Evolutionary conservation across 1,140 invertebrate genomes (phyloP).

Genomic region (Eupeodes corollae): DNA sequence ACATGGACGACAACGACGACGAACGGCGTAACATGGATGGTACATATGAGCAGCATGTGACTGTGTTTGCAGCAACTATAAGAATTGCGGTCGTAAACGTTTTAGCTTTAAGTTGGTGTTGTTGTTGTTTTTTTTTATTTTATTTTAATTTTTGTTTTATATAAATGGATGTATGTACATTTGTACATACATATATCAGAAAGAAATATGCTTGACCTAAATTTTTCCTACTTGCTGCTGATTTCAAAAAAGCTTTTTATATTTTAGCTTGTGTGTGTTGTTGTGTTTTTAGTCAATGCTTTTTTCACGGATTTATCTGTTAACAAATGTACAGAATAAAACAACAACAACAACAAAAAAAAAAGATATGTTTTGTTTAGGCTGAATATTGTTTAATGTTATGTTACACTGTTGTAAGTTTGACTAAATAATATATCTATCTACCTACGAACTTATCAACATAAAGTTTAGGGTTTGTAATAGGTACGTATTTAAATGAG

Average conservation of each 20-base stretch:
- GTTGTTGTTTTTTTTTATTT: slow-evolving; percentile 2
- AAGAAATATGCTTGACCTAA: not conserved
- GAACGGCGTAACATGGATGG: not conserved
- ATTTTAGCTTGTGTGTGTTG: not conserved
- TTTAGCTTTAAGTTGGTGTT: slow-evolving; percentile 1
- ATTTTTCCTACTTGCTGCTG: not conserved
- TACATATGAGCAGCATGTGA: slow-evolving; percentile 4
- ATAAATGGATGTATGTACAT: not conserved
- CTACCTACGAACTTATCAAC: no score
- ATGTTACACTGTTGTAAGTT: no score
- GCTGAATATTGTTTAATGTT: not conserved
- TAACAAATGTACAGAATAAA: no score
- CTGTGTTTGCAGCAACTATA: no score
- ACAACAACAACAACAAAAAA: not conserved
- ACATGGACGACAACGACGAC: not conserved
- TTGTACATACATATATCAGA: not conserved
- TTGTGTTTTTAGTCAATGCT: not conserved
- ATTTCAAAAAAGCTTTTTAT: not conserved
- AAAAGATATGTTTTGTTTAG: not conserved
- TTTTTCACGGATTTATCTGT: not conserved
- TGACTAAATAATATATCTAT: no score
- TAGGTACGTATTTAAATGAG: no score
- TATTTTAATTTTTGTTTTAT: slow-evolving; percentile 2
- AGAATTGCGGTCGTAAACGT: no score
- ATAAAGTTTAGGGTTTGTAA: no score